Evolutionary conservation across 2,113 vertebrate species (phyloP), one percentile per base, ranked within the genome.

Genomic region (Polypterus senegalus): DNA sequence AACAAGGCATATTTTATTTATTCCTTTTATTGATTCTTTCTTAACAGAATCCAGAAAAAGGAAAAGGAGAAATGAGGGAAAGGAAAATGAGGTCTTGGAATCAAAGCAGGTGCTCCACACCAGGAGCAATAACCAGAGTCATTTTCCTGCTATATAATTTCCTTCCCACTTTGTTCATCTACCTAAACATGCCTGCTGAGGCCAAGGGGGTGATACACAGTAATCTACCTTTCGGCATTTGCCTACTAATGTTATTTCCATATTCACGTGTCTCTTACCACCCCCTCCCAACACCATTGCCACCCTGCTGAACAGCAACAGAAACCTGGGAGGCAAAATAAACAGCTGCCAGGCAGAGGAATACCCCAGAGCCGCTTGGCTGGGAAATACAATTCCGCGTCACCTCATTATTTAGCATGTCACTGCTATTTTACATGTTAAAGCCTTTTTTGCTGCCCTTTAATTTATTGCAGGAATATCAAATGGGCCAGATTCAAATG

Each of bases 341-440:
- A 66, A 68, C 52, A 61, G 69, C 73, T 70, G 56, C 43, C 43
- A 70, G 76, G 71, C 75, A 73, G 49, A 69, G 75, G 73, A 81
- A 84, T 82, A 79, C 83, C 83, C 83, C 74, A 77, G 84, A 84
- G 83, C 67, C 77, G 46, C 53, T 57, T 57, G 61, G 62, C 72
- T 69, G 58, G 63, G 7, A 76, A 63, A 73, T 69, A 77, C 83
- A 83, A 85, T 86, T 86, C 81, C 70, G 73, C 71, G 73, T 80
- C 46, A 76, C 83, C 86, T 87, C 85, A 86, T 88, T 87, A 88
- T 87, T 88, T 87, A 86, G 81, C 78, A 81, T 88, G 86, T 86
- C 84, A 87, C 78, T 68, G 60, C 85, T 88, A 86, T 83, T 88
- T 86, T 87, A 86, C 85, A 88, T 88, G 82, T 84, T 85, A 85